Percentiles rank a stretch among this genome's conserved stretches.
phyloP scores from a whole-genome alignment of 2,797 vertebrate species.

The Labroides dimidiatus region DNA sequence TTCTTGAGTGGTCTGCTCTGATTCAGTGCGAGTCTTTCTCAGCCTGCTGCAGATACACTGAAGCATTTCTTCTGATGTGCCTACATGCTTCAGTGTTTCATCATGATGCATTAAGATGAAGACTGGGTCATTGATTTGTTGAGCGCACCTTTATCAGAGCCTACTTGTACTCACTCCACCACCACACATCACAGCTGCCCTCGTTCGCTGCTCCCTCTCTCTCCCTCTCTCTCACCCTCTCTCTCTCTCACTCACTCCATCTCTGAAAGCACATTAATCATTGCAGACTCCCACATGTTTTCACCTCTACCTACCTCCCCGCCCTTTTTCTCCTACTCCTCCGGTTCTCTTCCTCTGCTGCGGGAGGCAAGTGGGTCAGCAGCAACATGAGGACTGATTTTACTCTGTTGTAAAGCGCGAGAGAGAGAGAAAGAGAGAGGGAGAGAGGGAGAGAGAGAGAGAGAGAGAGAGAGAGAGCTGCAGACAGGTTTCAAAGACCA shows the following conservation, averaged over 20 bases:
- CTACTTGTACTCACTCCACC: constrained; percentile 11
- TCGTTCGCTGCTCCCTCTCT: constrained; percentile 14
- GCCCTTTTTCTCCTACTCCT: constrained; percentile 56
- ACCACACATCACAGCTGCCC: constrained; percentile 39
- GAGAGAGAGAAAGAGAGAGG: background rate
- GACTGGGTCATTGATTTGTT: constrained; percentile 16
- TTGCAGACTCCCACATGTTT: constrained; percentile 64
- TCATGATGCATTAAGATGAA: constrained; percentile 7
- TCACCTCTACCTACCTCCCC: constrained; percentile 63
- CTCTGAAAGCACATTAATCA: constrained; percentile 75
- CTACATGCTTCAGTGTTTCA: constrained; percentile 5
- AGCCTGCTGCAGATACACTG: background rate
- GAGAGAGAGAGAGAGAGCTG: background rate
- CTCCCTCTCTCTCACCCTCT: constrained; percentile 9
- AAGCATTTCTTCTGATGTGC: background rate
- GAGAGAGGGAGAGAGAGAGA: background rate
- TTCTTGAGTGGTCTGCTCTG: background rate
- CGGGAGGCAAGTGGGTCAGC: constrained; percentile 72
- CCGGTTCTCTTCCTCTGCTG: constrained; percentile 47
- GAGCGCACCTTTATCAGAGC: constrained; percentile 6
- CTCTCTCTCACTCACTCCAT: constrained; percentile 38
- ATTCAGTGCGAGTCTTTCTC: no score
- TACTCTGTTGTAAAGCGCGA: background rate
- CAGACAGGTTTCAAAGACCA: background rate
- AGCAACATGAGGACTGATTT: constrained; percentile 43